These are phyloP conservation scores for Cactoblastis cactorum DNA, from an alignment of 2,888 invertebrate genomes.

Conservation along the genomic window DNA sequence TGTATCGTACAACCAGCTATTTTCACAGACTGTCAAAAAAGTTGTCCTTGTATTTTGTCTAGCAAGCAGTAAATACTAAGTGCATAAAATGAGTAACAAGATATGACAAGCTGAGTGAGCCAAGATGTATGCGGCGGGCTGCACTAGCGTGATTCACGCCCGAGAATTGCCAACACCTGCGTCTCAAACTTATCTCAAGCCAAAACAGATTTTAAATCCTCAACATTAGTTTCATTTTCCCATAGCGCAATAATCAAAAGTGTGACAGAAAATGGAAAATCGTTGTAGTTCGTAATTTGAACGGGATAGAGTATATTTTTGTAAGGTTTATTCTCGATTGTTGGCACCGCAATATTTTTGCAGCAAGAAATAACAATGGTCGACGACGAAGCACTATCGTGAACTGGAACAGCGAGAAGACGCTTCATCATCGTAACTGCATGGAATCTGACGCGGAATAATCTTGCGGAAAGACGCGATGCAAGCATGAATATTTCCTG, in stretches of 20 bases:
- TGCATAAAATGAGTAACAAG: conserved; percentile 51
- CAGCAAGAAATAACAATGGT: conserved; percentile 73
- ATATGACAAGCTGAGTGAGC: conserved; percentile 54
- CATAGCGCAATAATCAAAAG: conserved; percentile 35
- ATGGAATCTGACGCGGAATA: conserved; percentile 27
- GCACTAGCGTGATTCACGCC: conserved; percentile 68
- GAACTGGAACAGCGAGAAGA: conserved; percentile 55
- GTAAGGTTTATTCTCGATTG: conserved; percentile 40
- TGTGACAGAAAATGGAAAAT: conserved; percentile 46
- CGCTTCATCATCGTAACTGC: conserved; percentile 58
- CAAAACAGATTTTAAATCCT: conserved; percentile 31
- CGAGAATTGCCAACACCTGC: conserved; percentile 60
- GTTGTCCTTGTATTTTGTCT: conserved; percentile 9
- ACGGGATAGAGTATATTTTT: conserved; percentile 54
- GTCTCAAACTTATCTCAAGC: conserved; percentile 27
- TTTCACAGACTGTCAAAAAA: not conserved
- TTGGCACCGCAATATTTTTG: conserved; percentile 66
- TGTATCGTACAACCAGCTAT: too few species aligned
- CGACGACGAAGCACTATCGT: conserved; percentile 56
- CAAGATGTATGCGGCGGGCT: conserved; percentile 66
- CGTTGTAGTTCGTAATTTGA: conserved; percentile 43
- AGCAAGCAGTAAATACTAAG: conserved; percentile 28
- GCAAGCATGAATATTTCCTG: not conserved
- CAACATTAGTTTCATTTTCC: conserved; percentile 31
- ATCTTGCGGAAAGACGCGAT: not conserved